These are phyloP conservation scores for Globodera rostochiensis DNA, from an alignment of 1,140 invertebrate species.

Conservation along the genomic window DNA sequence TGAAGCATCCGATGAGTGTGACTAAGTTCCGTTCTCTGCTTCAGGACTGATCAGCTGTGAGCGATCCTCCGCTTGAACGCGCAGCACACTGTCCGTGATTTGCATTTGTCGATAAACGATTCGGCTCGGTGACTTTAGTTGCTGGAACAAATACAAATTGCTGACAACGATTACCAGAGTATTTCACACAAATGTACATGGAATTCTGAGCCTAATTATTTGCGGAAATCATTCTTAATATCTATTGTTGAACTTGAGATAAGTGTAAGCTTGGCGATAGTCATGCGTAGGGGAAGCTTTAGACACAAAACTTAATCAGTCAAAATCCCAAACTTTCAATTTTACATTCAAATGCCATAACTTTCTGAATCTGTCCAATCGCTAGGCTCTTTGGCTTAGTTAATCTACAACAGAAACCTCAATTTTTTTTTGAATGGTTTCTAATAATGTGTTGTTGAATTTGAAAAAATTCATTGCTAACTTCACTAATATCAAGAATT, in stretches of 20 bases:
- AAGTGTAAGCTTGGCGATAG: too few relatives aligned
- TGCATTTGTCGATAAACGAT: constrained; percentile 38
- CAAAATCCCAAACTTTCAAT: neutral
- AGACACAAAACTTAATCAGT: too few relatives aligned
- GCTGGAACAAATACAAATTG: neutral
- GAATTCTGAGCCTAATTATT: too few relatives aligned
- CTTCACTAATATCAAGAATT: too few relatives aligned
- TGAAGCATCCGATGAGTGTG: constrained; percentile 19
- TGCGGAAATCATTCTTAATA: too few relatives aligned
- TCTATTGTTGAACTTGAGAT: too few relatives aligned
- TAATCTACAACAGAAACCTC: neutral
- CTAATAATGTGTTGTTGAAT: neutral
- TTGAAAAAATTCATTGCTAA: neutral
- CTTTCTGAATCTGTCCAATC: neutral
- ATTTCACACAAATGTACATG: too few relatives aligned
- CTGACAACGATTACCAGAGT: too few relatives aligned
- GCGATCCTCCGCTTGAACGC: constrained; percentile 32
- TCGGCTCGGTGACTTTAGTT: constrained; percentile 22
- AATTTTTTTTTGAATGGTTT: neutral
- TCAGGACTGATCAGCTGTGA: constrained; percentile 24
- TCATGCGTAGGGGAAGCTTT: too few relatives aligned
- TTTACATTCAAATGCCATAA: neutral
- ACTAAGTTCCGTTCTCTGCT: neutral
- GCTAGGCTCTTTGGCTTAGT: neutral
- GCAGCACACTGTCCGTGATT: constrained; percentile 20